Conservation (phyloP, 2,113 vertebrate species). For the Epinephelus cyanopodus region DNA sequence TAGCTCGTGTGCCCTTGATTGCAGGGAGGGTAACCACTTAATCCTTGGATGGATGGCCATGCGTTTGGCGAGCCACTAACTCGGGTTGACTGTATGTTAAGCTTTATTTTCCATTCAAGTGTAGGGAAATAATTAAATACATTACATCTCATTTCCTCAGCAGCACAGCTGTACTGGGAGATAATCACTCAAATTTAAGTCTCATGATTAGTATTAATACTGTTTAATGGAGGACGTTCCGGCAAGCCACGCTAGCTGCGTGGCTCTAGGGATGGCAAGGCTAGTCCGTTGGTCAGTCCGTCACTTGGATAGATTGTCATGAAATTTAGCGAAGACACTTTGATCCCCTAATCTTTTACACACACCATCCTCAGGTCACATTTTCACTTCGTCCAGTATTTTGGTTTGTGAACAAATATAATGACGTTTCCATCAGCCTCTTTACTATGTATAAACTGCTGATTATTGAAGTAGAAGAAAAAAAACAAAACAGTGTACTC, state of each 20-base stretch:
- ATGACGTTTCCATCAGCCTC: background rate
- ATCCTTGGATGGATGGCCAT: constrained; percentile 56
- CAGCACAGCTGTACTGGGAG: constrained; percentile 59
- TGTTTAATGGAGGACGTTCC: constrained; percentile 40
- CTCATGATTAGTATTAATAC: constrained; percentile 59
- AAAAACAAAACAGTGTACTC: background rate
- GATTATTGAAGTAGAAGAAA: background rate
- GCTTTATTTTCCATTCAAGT: constrained; percentile 67
- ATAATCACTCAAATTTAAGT: constrained; percentile 70
- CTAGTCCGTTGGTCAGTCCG: background rate
- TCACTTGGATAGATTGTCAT: background rate
- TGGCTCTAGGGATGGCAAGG: background rate
- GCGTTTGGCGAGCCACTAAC: constrained; percentile 45
- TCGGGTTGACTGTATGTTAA: constrained; percentile 54
- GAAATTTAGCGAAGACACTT: background rate
- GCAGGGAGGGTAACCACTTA: constrained; percentile 60
- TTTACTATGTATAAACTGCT: background rate
- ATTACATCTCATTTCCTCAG: constrained; percentile 65
- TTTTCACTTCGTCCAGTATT: background rate
- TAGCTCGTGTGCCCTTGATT: constrained; percentile 65
- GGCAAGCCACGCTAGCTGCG: background rate
- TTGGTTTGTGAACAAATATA: too few relatives aligned
- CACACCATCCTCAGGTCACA: background rate
- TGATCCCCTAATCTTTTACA: background rate
- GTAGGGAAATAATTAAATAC: constrained; percentile 66